Conservation (phyloP, 2,888 invertebrate species). For the Leptarthrus brevirostris region DNA sequence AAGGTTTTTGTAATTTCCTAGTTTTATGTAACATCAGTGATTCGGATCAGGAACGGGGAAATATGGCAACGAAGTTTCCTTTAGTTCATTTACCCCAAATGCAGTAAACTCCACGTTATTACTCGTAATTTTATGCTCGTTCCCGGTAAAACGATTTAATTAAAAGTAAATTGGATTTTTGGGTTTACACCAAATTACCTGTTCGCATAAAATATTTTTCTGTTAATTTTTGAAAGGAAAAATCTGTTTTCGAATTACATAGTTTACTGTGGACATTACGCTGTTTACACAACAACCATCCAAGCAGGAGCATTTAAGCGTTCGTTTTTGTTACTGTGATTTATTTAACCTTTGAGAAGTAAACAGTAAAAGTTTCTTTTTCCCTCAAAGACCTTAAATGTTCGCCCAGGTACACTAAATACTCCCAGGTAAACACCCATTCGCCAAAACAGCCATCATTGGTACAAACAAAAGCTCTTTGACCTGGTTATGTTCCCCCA, state of each 20-base stretch:
- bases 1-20: background rate
- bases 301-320: no score
- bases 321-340: background rate
- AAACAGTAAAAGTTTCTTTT: background rate
- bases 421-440: background rate
- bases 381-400: no score
- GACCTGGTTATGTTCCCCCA: background rate
- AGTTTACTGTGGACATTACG: background rate
- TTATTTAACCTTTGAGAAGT: conserved; percentile 36
- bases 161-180: conserved; percentile 36
- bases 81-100: no score
- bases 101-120: background rate
- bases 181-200: conserved; percentile 35
- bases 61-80: no score
- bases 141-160: conserved; percentile 38
- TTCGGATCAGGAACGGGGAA: background rate
- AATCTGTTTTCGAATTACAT: background rate
- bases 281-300: no score
- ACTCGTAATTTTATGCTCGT: background rate
- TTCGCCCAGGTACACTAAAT: no score
- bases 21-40: conserved; percentile 6
- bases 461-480: background rate
- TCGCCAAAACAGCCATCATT: background rate
- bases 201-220: background rate
- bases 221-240: background rate